phyloP scores from a whole-genome alignment of 2,797 vertebrate genomes.

The Rhyacichthys aspro region DNA sequence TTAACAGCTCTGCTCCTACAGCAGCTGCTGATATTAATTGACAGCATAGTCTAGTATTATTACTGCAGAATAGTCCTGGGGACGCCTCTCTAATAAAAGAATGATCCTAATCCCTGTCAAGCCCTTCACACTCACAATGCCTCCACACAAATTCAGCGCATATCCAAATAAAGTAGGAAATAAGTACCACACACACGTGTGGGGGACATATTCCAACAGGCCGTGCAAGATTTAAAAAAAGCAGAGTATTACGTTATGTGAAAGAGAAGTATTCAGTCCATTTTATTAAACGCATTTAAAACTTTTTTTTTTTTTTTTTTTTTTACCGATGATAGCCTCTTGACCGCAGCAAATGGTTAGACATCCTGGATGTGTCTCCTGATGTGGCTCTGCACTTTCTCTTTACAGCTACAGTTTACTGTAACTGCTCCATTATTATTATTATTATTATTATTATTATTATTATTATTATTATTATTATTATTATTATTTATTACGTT shows the following conservation, averaged over 20 bases:
- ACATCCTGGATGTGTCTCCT: constrained; percentile 7
- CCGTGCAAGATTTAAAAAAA: too few relatives aligned
- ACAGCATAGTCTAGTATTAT: constrained; percentile 29
- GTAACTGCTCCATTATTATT: too few relatives aligned
- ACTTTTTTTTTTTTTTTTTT: neutral
- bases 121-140: too few relatives aligned
- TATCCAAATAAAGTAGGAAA: too few relatives aligned
- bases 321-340: constrained; percentile 1
- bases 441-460: too few relatives aligned
- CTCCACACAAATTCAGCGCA: too few relatives aligned
- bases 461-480: neutral
- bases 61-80: constrained; percentile 46
- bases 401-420: constrained; percentile 16
- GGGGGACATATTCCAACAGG: too few relatives aligned
- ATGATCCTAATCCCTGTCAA: constrained; percentile 29
- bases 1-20: constrained; percentile 24
- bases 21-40: constrained; percentile 21
- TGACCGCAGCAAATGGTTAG: constrained; percentile 12
- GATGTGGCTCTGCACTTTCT: constrained; percentile 1
- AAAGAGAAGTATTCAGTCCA: too few relatives aligned
- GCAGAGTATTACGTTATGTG: too few relatives aligned
- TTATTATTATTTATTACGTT: neutral
- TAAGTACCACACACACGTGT: too few relatives aligned
- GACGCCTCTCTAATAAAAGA: constrained; percentile 51
- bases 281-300: neutral